These are phyloP conservation scores for Drosophila meridionalis DNA, from an alignment of 2,888 invertebrate species.

Conservation along the genomic window DNA sequence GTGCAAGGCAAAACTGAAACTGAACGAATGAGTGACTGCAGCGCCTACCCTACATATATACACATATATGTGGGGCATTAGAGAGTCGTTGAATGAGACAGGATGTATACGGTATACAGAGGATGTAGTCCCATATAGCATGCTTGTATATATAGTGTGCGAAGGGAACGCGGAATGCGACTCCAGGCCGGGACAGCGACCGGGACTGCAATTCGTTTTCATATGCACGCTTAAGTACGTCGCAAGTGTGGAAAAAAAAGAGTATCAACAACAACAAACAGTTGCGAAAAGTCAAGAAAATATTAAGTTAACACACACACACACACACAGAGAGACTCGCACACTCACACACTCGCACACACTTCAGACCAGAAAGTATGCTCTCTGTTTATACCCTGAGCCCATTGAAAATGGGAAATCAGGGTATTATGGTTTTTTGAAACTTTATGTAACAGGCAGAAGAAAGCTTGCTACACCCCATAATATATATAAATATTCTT, in stretches of 20 bases:
- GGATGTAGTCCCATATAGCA: slow-evolving; percentile 28
- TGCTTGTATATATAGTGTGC: not conserved
- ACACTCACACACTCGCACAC: not conserved
- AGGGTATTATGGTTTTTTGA: no score
- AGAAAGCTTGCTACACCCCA: no score
- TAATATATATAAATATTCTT: no score
- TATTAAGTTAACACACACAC: slow-evolving; percentile 64
- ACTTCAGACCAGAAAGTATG: slow-evolving; percentile 39
- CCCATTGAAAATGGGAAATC: no score
- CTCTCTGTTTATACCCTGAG: slow-evolving; percentile 12
- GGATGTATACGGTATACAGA: slow-evolving; percentile 24
- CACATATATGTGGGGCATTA: slow-evolving; percentile 46
- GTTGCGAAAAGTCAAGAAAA: slow-evolving; percentile 61
- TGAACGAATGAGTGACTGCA: slow-evolving; percentile 41
- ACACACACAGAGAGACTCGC: not conserved
- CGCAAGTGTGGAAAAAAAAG: slow-evolving; percentile 44
- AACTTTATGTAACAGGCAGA: no score
- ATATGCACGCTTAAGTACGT: slow-evolving; percentile 72
- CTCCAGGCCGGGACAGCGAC: slow-evolving; percentile 8
- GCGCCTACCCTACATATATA: not conserved
- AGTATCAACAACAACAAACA: slow-evolving; percentile 31
- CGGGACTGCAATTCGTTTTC: slow-evolving; percentile 41
- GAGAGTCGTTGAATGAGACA: slow-evolving; percentile 43
- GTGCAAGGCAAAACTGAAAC: slow-evolving; percentile 53
- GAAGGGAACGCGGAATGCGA: slow-evolving; percentile 10